These are phyloP conservation scores for Microcebus jonahi DNA, from an alignment of 2,113 vertebrate species.

Conservation along the genomic window DNA sequence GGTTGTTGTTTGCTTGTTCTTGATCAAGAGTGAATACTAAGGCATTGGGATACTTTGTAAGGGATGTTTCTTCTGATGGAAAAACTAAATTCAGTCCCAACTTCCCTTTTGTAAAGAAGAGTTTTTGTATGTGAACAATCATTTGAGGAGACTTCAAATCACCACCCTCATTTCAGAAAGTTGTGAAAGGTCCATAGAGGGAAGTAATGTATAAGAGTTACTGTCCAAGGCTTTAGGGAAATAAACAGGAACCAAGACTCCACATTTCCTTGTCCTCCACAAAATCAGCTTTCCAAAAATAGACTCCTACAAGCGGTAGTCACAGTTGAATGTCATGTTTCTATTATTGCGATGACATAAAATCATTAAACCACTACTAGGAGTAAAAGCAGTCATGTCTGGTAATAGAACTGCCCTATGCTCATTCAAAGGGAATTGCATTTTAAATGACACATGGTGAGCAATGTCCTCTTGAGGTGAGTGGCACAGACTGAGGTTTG, in stretches of 20 bases:
- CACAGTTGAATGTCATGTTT: constrained; percentile 62
- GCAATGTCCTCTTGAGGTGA: not conserved
- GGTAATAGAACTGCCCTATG: not conserved
- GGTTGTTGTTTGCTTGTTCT: not conserved
- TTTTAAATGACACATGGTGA: constrained; percentile 31
- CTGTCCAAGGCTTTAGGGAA: constrained; percentile 20
- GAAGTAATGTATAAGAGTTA: not conserved
- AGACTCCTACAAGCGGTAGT: constrained; percentile 38
- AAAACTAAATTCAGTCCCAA: not conserved
- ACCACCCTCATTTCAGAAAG: constrained; percentile 16
- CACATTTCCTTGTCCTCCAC: constrained; percentile 46
- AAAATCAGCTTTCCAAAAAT: constrained; percentile 58
- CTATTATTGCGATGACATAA: constrained; percentile 49
- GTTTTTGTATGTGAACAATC: not conserved
- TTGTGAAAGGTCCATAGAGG: not conserved
- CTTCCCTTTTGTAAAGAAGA: not conserved
- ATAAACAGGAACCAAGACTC: constrained; percentile 14
- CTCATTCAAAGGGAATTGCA: not conserved
- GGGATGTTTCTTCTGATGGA: not conserved
- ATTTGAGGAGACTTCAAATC: not conserved
- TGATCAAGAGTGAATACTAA: not conserved
- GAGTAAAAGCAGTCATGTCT: constrained; percentile 49
- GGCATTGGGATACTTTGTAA: not conserved
- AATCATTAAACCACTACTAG: constrained; percentile 63
- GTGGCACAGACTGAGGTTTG: not conserved